Percentiles rank a stretch among this genome's conserved stretches.
phyloP scores from a whole-genome alignment of 2,888 invertebrate species.

The Drosophila monieri region DNA sequence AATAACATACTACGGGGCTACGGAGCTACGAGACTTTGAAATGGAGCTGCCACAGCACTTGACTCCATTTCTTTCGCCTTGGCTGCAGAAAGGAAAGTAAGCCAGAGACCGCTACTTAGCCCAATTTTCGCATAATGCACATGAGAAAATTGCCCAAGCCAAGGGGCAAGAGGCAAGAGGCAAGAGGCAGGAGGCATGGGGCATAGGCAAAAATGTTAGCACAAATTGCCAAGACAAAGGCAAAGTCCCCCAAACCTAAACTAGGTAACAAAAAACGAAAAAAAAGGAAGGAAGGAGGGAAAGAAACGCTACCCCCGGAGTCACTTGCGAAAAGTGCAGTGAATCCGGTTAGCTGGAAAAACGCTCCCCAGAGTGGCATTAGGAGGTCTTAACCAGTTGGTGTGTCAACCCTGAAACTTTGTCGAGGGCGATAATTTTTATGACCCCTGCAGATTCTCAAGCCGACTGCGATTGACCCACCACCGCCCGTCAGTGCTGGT shows the following conservation, averaged over 20 bases:
- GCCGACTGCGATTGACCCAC: conserved; percentile 70
- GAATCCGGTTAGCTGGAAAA: conserved; percentile 54
- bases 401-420: conserved; percentile 64
- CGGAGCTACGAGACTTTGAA: conserved; percentile 42
- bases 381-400: conserved; percentile 41
- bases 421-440: conserved; percentile 75
- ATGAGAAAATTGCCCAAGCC: conserved; percentile 55
- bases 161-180: conserved; percentile 32
- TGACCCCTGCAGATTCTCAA: conserved; percentile 67
- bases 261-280: conserved; percentile 49
- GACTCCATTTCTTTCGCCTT: conserved; percentile 64
- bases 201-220: conserved; percentile 59
- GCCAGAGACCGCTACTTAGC: conserved; percentile 67
- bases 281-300: not conserved
- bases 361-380: conserved; percentile 74
- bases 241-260: conserved; percentile 33
- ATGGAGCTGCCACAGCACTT: conserved; percentile 57
- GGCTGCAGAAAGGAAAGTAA: conserved; percentile 29
- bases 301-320: conserved; percentile 62
- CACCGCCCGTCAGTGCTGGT: conserved; percentile 60
- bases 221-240: conserved; percentile 64
- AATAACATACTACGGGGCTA: conserved; percentile 64
- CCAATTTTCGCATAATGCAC: conserved; percentile 77
- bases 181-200: conserved; percentile 35
- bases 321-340: conserved; percentile 45